Conservation (phyloP, 2,113 vertebrate genomes). For the Rhegmatorhina hoffmannsi region DNA sequence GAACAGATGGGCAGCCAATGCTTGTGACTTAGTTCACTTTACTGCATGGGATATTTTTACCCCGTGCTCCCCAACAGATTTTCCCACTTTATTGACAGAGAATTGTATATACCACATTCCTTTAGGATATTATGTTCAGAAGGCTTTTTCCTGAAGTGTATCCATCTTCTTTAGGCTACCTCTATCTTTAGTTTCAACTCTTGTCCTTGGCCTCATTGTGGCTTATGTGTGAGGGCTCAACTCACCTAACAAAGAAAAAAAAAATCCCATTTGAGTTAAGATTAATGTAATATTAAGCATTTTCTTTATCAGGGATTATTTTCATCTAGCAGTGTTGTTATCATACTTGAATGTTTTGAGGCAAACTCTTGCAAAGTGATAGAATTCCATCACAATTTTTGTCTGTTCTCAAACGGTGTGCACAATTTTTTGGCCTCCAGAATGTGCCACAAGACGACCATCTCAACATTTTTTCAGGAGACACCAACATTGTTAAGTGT, state of each 20-base stretch:
- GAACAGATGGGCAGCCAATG: conserved; percentile 21
- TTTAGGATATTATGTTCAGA: background rate
- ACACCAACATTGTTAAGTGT: background rate
- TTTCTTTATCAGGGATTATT: background rate
- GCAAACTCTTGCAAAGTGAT: background rate
- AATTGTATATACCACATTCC: background rate
- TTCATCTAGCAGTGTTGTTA: background rate
- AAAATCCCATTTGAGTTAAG: background rate
- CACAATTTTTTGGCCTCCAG: background rate
- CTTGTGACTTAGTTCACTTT: background rate
- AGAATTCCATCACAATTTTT: background rate
- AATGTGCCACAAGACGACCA: background rate
- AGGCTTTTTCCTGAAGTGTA: background rate
- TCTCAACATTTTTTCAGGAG: rapidly evolving
- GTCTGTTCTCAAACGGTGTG: background rate
- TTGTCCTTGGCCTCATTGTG: background rate
- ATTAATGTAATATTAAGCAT: background rate
- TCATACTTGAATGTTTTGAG: background rate
- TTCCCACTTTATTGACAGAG: background rate
- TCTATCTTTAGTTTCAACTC: background rate
- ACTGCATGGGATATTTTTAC: background rate
- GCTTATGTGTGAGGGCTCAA: background rate
- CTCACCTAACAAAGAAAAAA: background rate
- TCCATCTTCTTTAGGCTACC: background rate
- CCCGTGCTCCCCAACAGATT: background rate